A percentile compares a stretch with the other conserved stretches of the same genome.
Evolutionary conservation across 1,140 invertebrate species (phyloP).

Genomic region (Orius insidiosus): DNA sequence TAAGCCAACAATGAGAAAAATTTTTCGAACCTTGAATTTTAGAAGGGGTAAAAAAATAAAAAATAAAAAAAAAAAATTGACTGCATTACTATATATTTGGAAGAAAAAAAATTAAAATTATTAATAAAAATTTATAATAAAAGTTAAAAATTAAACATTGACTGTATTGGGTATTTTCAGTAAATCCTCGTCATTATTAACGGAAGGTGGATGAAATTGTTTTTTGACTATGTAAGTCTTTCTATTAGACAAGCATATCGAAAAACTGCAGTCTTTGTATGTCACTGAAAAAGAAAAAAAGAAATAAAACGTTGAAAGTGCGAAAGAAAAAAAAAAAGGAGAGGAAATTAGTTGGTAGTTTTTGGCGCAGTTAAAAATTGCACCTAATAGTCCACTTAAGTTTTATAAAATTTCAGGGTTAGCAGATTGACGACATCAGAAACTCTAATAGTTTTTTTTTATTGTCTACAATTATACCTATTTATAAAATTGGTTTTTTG

Average conservation of each 20-base stretch:
- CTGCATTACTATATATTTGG: constrained; percentile 1
- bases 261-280: constrained; percentile 62
- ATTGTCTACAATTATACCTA: no score
- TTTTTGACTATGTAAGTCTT: constrained; percentile 64
- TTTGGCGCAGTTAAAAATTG: no score
- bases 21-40: neutral
- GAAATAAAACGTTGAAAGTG: constrained; percentile 1
- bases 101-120: constrained; percentile 2
- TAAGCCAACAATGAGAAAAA: constrained; percentile 11
- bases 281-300: constrained; percentile 35
- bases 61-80: constrained; percentile 9
- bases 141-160: constrained; percentile 10
- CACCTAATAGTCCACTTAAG: no score
- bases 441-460: no score
- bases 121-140: constrained; percentile 4
- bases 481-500: no score
- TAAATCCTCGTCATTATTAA: constrained; percentile 3
- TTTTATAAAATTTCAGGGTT: no score
- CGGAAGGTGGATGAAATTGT: constrained; percentile 18
- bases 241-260: constrained; percentile 72
- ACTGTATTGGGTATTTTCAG: neutral
- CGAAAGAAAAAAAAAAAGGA: neutral
- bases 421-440: no score
- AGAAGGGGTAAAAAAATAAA: neutral
- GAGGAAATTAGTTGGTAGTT: neutral